Evolutionary conservation across 2,888 invertebrate genomes (phyloP).

Genomic region (Lordiphosa andalusiaca): DNA sequence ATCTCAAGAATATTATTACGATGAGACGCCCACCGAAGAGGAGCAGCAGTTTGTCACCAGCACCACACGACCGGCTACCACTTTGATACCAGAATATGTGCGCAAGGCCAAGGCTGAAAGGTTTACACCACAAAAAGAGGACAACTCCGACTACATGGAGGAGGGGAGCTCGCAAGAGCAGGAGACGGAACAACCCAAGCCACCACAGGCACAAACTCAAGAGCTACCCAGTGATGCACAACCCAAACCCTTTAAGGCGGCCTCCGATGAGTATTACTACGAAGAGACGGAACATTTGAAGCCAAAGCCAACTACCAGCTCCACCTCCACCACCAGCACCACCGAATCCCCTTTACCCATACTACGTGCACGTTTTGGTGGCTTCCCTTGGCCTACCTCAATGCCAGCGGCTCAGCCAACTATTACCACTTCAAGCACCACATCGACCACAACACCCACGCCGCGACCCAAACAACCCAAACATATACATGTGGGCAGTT

Average conservation of each 20-base stretch:
- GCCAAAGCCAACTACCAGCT: conserved; percentile 13
- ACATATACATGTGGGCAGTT: conserved; percentile 69
- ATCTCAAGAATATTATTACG: conserved; percentile 49
- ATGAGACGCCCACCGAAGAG: conserved; percentile 38
- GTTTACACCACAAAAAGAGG: conserved; percentile 34
- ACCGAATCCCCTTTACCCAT: conserved; percentile 36
- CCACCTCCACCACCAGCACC: conserved; percentile 22
- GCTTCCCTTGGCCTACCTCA: conserved; percentile 29
- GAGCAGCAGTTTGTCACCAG: conserved; percentile 26
- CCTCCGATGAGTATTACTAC: conserved; percentile 72
- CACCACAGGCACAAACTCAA: conserved; percentile 57
- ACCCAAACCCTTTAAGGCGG: conserved; percentile 45
- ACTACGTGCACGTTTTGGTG: conserved; percentile 39
- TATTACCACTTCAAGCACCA: conserved; percentile 37
- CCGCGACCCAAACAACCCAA: conserved; percentile 71
- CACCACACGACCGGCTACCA: conserved; percentile 39
- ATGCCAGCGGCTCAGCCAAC: conserved; percentile 21
- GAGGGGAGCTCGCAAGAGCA: conserved; percentile 50
- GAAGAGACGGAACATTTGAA: conserved; percentile 40
- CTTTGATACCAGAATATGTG: conserved; percentile 76
- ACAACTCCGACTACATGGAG: conserved; percentile 53
- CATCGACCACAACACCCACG: conserved; percentile 39
- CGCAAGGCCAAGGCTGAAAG: conserved; percentile 66
- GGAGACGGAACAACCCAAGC: conserved; percentile 33
- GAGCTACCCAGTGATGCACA: conserved; percentile 43